Conservation (phyloP, 2,113 vertebrate genomes). For the Laticauda laticaudata region DNA sequence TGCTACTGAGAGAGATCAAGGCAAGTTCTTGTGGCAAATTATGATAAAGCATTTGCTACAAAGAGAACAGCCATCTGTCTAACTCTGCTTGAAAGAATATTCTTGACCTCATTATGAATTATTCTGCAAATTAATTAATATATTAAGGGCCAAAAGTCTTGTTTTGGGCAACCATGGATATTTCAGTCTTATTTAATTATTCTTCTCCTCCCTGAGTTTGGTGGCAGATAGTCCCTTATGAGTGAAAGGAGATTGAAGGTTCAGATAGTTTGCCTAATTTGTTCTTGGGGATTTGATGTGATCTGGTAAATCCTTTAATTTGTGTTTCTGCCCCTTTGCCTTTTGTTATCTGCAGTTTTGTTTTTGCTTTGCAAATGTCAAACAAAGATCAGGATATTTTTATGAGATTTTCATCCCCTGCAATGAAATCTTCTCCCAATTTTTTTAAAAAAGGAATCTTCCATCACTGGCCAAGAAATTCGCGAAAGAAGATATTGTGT, state of each 20-base stretch:
- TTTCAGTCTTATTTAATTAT: slow-evolving; percentile 44
- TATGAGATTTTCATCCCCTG: slow-evolving; percentile 28
- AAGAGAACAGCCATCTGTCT: slow-evolving; percentile 14
- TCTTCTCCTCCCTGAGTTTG: background rate
- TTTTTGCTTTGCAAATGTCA: background rate
- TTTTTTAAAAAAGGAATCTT: slow-evolving; percentile 40
- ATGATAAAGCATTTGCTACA: background rate
- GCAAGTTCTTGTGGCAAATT: background rate
- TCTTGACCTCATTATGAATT: slow-evolving; percentile 24
- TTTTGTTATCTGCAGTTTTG: slow-evolving; percentile 6
- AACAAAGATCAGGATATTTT: background rate
- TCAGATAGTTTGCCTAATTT: slow-evolving; percentile 24
- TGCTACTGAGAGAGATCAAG: background rate
- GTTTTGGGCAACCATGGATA: slow-evolving; percentile 46
- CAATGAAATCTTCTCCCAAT: background rate
- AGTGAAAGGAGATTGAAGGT: slow-evolving; percentile 42
- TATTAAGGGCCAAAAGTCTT: background rate
- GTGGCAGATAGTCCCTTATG: slow-evolving; percentile 42
- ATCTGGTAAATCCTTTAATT: background rate
- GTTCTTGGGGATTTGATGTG: slow-evolving; percentile 23
- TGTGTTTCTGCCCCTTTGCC: background rate
- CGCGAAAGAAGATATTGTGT: slow-evolving; percentile 52
- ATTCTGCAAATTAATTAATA: slow-evolving; percentile 19
- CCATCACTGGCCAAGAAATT: slow-evolving; percentile 48
- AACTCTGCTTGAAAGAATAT: background rate